Evolutionary conservation across 2,888 invertebrate species (phyloP).

Genomic region (Chrysolina oricalcia): DNA sequence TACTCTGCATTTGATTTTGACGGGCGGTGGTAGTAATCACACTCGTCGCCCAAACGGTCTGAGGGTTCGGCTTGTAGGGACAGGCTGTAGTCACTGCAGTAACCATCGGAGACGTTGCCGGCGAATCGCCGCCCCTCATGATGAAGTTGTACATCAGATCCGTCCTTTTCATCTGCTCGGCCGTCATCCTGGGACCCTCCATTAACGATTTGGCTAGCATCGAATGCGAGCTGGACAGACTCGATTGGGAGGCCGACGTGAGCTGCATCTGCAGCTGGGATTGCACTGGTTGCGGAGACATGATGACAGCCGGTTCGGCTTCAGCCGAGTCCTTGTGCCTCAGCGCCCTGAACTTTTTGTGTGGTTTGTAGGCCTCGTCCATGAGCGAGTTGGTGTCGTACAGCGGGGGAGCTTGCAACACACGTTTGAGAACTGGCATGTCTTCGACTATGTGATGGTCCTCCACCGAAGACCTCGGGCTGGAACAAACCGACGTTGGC

Average conservation of each 20-base stretch:
- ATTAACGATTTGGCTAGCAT: constrained; percentile 92
- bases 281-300: constrained; percentile 63
- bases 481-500: constrained; percentile 87
- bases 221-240: constrained; percentile 89
- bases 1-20: constrained; percentile 67
- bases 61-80: constrained; percentile 66
- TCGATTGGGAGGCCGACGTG: constrained; percentile 72
- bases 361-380: constrained; percentile 96
- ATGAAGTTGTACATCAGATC: constrained; percentile 95
- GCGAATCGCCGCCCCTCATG: constrained; percentile 80
- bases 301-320: constrained; percentile 78
- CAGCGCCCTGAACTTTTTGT: constrained; percentile 94
- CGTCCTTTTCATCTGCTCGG: constrained; percentile 92
- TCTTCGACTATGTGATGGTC: constrained; percentile 82
- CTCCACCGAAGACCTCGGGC: constrained; percentile 88
- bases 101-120: constrained; percentile 72
- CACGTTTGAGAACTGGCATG: constrained; percentile 95
- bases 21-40: constrained; percentile 78
- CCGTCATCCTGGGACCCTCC: constrained; percentile 95
- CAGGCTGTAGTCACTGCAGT: constrained; percentile 74
- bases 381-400: constrained; percentile 92
- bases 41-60: constrained; percentile 74
- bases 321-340: constrained; percentile 82
- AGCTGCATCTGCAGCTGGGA: constrained; percentile 63
- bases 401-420: constrained; percentile 92